phyloP scores from a whole-genome alignment of 2,797 vertebrate species.

The Pangasius sanitwongsei region DNA sequence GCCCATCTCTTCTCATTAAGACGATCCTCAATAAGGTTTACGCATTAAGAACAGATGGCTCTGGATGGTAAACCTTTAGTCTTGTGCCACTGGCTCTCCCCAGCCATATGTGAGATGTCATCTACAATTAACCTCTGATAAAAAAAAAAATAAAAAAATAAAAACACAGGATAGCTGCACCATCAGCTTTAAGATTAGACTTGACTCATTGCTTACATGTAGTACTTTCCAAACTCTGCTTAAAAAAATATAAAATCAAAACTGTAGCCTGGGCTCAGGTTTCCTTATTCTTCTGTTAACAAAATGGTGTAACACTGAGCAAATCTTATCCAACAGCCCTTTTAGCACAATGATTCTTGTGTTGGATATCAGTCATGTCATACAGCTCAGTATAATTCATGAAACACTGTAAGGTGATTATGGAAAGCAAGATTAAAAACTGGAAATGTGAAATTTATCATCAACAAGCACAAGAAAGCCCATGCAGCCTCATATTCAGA shows the following conservation, averaged over 20 bases:
- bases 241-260: too few species aligned
- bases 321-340: not conserved
- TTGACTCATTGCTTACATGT: not conserved
- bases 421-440: not conserved
- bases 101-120: constrained; percentile 3
- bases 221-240: not conserved
- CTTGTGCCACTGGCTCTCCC: not conserved
- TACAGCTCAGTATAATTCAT: not conserved
- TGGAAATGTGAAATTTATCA: not conserved
- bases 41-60: constrained; percentile 64
- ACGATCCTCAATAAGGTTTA: constrained; percentile 52
- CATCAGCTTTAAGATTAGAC: not conserved
- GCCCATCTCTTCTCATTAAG: constrained; percentile 42
- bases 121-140: constrained; percentile 2
- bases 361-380: not conserved
- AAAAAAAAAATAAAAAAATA: not conserved
- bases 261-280: not conserved
- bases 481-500: not conserved
- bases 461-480: not conserved
- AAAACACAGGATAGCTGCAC: not conserved
- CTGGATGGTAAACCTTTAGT: constrained; percentile 49
- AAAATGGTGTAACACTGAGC: not conserved
- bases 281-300: not conserved
- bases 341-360: not conserved
- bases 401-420: not conserved